Evolutionary conservation across 2,888 invertebrate genomes (phyloP).

Genomic region (Clusia tigrina): DNA sequence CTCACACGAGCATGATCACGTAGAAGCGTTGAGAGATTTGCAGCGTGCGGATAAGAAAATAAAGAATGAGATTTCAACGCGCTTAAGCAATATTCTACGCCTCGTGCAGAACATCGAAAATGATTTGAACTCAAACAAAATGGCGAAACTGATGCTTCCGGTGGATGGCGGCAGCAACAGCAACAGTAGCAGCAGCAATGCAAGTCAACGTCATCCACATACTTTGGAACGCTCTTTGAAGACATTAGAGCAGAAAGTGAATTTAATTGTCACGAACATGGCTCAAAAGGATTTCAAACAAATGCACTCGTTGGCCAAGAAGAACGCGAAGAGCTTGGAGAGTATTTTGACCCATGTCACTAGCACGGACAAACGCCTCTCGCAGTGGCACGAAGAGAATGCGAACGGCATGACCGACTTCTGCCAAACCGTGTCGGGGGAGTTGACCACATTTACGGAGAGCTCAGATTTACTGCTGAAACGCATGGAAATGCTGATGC

Average conservation of each 20-base stretch:
- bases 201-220: constrained; percentile 20
- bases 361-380: constrained; percentile 54
- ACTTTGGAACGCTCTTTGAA: constrained; percentile 39
- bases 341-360: constrained; percentile 51
- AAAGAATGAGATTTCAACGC: constrained; percentile 43
- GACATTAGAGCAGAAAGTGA: constrained; percentile 41
- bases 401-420: constrained; percentile 40
- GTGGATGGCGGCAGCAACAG: constrained; percentile 15
- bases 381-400: constrained; percentile 42
- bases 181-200: constrained; percentile 32
- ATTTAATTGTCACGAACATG: constrained; percentile 16
- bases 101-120: constrained; percentile 47
- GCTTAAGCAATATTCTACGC: constrained; percentile 46
- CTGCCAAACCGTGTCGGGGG: constrained; percentile 51
- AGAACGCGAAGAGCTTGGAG: constrained; percentile 49
- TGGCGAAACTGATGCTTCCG: constrained; percentile 40
- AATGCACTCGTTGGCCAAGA: constrained; percentile 35
- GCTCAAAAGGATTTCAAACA: constrained; percentile 37
- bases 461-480: constrained; percentile 57
- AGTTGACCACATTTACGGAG: constrained; percentile 55
- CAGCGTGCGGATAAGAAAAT: constrained; percentile 30
- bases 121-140: constrained; percentile 29
- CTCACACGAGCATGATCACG: constrained; percentile 5
- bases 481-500: constrained; percentile 50
- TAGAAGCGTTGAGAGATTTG: neutral